Percentiles rank a stretch among this genome's conserved stretches.
phyloP scores from a whole-genome alignment of 2,113 vertebrate genomes.

The Corydoras sp. region DNA sequence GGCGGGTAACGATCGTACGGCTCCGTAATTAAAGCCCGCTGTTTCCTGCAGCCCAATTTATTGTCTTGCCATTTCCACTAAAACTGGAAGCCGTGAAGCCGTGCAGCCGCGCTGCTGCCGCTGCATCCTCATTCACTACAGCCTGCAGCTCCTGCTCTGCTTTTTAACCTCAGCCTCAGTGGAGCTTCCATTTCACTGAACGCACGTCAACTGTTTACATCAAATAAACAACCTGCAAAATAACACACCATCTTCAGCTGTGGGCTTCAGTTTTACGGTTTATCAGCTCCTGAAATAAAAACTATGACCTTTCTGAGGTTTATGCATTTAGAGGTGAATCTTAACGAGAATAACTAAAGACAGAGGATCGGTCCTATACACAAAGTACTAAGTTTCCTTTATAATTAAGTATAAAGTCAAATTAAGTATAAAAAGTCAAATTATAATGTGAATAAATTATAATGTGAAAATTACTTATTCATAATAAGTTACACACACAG shows the following conservation, averaged over 20 bases:
- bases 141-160: constrained; percentile 16
- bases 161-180: constrained; percentile 18
- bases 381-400: too few relatives aligned
- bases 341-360: too few relatives aligned
- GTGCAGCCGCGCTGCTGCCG: constrained; percentile 1
- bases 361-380: too few relatives aligned
- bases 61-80: constrained; percentile 35
- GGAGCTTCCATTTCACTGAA: constrained; percentile 1
- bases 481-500: too few relatives aligned
- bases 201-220: not conserved
- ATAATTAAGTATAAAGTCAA: too few relatives aligned
- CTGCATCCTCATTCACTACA: constrained; percentile 10
- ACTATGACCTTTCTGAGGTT: too few relatives aligned
- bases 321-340: too few relatives aligned
- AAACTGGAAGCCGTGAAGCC: constrained; percentile 47
- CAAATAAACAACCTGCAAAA: not conserved
- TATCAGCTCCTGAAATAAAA: too few relatives aligned
- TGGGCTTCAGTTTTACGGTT: too few relatives aligned
- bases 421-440: too few relatives aligned
- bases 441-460: too few relatives aligned
- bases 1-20: constrained; percentile 43
- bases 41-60: constrained; percentile 45
- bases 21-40: constrained; percentile 51
- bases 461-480: too few relatives aligned
- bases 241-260: not conserved